Evolutionary conservation across 2,888 invertebrate species (phyloP), one percentile per base, ranked within the genome.

Genomic region (Noctua janthina): DNA sequence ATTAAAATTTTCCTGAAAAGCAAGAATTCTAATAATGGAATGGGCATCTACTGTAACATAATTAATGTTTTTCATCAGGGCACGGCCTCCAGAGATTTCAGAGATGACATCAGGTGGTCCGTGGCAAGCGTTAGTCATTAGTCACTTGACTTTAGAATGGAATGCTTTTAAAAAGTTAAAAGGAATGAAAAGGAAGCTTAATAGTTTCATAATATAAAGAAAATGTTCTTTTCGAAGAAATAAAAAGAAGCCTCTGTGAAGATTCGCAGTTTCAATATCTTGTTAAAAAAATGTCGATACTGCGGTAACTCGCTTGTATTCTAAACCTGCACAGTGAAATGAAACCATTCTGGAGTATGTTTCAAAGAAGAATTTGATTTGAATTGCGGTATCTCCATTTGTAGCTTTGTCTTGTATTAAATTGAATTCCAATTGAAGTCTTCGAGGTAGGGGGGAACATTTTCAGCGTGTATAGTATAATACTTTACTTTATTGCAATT

Each of bases 371-470:
- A 87, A 88, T 90, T 84, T 84, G 74, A 89, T 90, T 90, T 89
- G 77, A 75, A 79, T 79, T 79, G 83, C 75, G 83, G 74, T 85
- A 87, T 89, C 87, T 78, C 81, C 81, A 88, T 91, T 89, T 87
- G 83, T 77, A 89, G 87, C 79, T 76, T 83, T 88, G 87, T 87
- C 81, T 88, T 73, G 74, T 80, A 85, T 79, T 89, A 75, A 91
- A 91, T 93, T 89, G 81, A 89, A 91, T 92, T 91, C 86, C 49
- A 84, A 87, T 90, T 89, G 85, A 84, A 81, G 84, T 90, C 82
- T 89, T 75, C 80, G 81, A 76, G n/a, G 73, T 74, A 80, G 46
- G 56, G 76, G 74, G 78, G 76, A 83, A 81, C 79, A 79, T 87
- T 87, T 89, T 80, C 76, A 80, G 79, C 74, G 82, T 86, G 81